Evolutionary conservation across 2,888 invertebrate species (phyloP), one percentile per base, ranked within the genome.

Genomic region (Andrena haemorrhoa): DNA sequence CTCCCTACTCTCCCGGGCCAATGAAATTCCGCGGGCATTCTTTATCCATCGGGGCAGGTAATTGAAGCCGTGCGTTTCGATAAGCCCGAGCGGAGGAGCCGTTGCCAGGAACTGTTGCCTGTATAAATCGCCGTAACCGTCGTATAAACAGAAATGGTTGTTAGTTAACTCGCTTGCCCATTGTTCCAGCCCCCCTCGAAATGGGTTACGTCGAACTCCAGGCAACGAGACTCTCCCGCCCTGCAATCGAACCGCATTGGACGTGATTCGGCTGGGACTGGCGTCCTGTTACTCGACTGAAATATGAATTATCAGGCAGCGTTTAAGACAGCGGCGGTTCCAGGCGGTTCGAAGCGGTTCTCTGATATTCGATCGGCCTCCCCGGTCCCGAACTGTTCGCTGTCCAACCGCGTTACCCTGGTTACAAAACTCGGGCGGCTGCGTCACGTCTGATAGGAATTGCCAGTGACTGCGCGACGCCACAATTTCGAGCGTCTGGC

Each of bases 301-400:
- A 68, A 56, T 86, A 86, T 90, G 88, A 87, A 90, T 89, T 86
- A 85, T 76, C 86, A 70, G 83, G 80, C 83, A 82, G 85, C 77
- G 79, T 23, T 76, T 80, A 79, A 69, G 35, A 20, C 33, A n/a
- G 31, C 35, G 26, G 41, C 35, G 64, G 35, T 75, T 56, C 69
- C 72, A 77, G 26, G 41, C 35, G 64, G 35, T 75, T 56, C 69
- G 77, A 77, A 68, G 69, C 68, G 63, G 70, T 74, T 74, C 56
- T 33, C 51, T 20, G 26, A 23, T 51, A 72, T 77, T 65, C 60
- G 47, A 60, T 16, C 51, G 8, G n/a, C 26, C 51, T 7, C 29
- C 49, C 16, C 6, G 26, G 26, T 51, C 29, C 49, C 51, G 26
- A 41, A 5, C 41, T 65, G 63, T 20, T 66, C 51, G 16, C 29